phyloP scores from a whole-genome alignment of 37 sponge, comb jelly and placozoan genomes.

The Aphrocallistes beatrix region DNA sequence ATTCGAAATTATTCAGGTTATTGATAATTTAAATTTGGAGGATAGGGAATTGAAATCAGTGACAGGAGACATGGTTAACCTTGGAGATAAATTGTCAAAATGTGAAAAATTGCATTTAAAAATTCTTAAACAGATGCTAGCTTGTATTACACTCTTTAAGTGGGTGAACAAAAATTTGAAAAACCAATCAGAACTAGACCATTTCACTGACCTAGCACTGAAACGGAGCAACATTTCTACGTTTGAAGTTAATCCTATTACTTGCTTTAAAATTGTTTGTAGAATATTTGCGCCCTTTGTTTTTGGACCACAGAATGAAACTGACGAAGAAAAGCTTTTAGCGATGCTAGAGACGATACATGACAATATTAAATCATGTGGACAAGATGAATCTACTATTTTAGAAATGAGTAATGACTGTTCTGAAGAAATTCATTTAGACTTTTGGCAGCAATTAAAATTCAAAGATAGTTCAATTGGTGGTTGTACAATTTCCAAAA shows the following conservation, averaged over 20 bases:
- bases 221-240: background rate
- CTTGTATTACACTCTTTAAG: background rate
- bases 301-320: background rate
- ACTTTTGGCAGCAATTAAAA: background rate
- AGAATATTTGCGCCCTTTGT: background rate
- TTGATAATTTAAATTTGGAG: too few species aligned
- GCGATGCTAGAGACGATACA: too few species aligned
- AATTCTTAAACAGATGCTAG: background rate
- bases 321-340: background rate
- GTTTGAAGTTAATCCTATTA: background rate
- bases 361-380: background rate
- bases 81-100: too few species aligned
- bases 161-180: background rate
- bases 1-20: too few species aligned
- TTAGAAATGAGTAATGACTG: background rate
- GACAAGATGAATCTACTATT: background rate
- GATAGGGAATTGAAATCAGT: too few species aligned
- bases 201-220: background rate
- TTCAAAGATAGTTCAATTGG: background rate
- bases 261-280: background rate
- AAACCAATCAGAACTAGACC: background rate
- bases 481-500: background rate
- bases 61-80: too few species aligned
- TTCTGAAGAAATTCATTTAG: background rate
- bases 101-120: background rate